These are phyloP conservation scores for Subacronicta megacephala DNA, from an alignment of 2,888 invertebrate genomes.

Conservation along the genomic window DNA sequence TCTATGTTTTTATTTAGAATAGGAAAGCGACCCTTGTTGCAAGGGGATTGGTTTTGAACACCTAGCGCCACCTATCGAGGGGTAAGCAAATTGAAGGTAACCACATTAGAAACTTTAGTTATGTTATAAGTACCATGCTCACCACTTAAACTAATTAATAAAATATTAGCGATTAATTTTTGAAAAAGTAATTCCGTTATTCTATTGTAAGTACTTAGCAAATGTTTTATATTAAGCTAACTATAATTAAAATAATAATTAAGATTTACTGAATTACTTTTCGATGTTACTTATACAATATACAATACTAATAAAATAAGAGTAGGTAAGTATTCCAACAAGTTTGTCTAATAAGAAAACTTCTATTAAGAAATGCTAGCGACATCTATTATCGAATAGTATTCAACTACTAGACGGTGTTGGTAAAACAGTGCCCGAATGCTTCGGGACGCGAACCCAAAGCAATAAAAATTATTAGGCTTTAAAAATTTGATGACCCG, in stretches of 20 bases:
- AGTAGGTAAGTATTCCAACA: background rate
- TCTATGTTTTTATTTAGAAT: slow-evolving; percentile 46
- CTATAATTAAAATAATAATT: no score
- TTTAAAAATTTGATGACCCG: slow-evolving; percentile 39
- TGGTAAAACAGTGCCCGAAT: slow-evolving; percentile 76
- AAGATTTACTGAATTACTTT: no score
- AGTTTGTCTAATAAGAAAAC: slow-evolving; percentile 12
- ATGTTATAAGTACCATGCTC: no score
- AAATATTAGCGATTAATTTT: no score
- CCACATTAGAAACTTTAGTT: slow-evolving; percentile 12
- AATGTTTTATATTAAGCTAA: no score
- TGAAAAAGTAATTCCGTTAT: no score
- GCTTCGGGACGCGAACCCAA: slow-evolving; percentile 66
- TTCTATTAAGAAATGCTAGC: slow-evolving; percentile 45
- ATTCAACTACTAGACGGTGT: slow-evolving; percentile 44
- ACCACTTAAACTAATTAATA: no score
- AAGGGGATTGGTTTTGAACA: background rate
- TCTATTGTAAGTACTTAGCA: no score
- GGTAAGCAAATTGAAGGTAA: slow-evolving; percentile 37
- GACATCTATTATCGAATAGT: slow-evolving; percentile 76
- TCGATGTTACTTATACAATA: no score
- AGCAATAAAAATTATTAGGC: slow-evolving; percentile 23
- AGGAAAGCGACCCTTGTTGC: background rate
- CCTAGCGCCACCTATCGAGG: slow-evolving; percentile 70
- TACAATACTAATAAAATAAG: no score